Percentiles rank a stretch among this genome's conserved stretches.
These are phyloP conservation scores for Oxyteleia sp. DNA, from an alignment of 2,888 invertebrate species.

Conservation along the genomic window DNA sequence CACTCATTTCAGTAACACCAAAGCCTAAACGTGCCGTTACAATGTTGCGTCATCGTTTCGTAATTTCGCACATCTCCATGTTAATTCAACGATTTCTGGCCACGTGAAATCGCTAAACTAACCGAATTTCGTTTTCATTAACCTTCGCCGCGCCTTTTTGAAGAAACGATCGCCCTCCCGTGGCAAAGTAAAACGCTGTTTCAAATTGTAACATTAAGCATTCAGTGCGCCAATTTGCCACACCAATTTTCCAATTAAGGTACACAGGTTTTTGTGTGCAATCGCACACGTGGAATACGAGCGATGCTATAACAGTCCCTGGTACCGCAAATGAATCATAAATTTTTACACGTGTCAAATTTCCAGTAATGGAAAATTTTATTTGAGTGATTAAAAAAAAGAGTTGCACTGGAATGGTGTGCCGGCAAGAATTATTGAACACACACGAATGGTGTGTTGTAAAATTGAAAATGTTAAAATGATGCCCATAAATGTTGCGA, in stretches of 20 bases:
- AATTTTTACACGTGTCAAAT: too few species aligned
- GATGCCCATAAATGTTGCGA: too few species aligned
- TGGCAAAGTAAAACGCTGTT: slow-evolving; percentile 3
- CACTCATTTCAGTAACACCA: too few species aligned
- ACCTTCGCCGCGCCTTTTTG: neutral
- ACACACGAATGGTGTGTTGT: too few species aligned
- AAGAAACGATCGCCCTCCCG: neutral
- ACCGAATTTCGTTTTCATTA: slow-evolving; percentile 4
- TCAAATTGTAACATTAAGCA: slow-evolving; percentile 21
- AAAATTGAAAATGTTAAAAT: too few species aligned
- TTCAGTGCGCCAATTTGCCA: slow-evolving; percentile 28
- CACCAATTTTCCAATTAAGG: slow-evolving; percentile 44
- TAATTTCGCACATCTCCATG: neutral
- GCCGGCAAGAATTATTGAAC: too few species aligned
- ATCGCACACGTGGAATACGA: neutral
- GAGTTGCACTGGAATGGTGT: too few species aligned
- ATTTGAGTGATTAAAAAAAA: too few species aligned
- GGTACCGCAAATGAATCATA: too few species aligned
- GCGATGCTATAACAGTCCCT: slow-evolving; percentile 5
- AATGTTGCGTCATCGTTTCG: too few species aligned
- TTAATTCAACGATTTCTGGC: neutral
- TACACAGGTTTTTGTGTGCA: slow-evolving; percentile 31
- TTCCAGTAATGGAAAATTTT: too few species aligned
- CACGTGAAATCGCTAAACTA: neutral
- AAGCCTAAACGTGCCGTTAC: too few species aligned